These are phyloP conservation scores for Stegana nigrithorax DNA, from an alignment of 2,888 invertebrate genomes.

Conservation along the genomic window DNA sequence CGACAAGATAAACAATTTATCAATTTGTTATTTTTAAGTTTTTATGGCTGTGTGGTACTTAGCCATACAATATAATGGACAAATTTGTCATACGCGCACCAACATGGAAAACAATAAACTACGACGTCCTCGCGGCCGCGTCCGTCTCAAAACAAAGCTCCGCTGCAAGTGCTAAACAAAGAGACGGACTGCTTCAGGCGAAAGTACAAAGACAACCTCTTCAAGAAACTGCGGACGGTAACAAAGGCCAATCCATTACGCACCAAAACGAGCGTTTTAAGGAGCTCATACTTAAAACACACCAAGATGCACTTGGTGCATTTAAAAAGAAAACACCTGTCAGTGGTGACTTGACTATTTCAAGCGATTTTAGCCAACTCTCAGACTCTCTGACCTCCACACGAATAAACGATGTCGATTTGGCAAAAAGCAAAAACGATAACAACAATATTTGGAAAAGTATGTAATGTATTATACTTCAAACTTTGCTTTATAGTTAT, in stretches of 20 bases:
- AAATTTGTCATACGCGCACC: slow-evolving; percentile 51
- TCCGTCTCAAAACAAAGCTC: slow-evolving; percentile 11
- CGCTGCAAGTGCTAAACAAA: neutral
- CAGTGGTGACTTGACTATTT: neutral
- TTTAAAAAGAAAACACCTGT: neutral
- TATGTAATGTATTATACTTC: too few species aligned
- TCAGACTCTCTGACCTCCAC: neutral
- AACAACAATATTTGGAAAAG: too few species aligned
- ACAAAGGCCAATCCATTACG: slow-evolving; percentile 8
- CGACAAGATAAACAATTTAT: too few species aligned
- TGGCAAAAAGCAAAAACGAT: too few species aligned
- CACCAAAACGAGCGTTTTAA: neutral
- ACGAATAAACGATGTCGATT: neutral
- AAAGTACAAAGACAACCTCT: slow-evolving; percentile 23
- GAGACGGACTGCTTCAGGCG: neutral
- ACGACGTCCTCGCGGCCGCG: slow-evolving; percentile 35
- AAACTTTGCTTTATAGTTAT: too few species aligned
- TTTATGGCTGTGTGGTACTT: neutral
- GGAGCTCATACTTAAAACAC: neutral
- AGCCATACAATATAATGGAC: slow-evolving; percentile 44
- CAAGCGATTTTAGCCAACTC: neutral
- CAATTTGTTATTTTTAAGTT: neutral
- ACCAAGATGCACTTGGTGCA: neutral
- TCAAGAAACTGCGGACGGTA: slow-evolving; percentile 29
- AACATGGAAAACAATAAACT: slow-evolving; percentile 55